Base-by-base conservation (phyloP, 2,797 vertebrate species). In the Spinus pinus region DNA sequence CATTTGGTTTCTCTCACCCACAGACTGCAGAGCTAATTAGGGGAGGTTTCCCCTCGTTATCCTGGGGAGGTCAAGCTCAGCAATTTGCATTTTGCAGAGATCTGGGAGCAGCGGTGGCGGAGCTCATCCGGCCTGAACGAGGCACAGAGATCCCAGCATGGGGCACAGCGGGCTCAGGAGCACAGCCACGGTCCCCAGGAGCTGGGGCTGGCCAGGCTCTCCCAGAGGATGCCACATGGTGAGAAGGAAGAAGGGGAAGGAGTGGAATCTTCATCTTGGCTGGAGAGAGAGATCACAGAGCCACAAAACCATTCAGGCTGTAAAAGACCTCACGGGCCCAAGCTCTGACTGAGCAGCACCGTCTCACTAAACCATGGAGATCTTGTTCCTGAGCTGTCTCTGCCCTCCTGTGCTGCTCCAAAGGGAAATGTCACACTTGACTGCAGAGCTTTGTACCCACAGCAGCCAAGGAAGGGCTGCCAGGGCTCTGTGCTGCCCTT, bases 1-100 rank as follows among this genome's bases (percentile, higher is more conserved):
- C 97, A 96, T 95, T 97, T 96, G 97, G 96, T 95, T 97, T 96
- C 95, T 74, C 93, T 97, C 96, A 94, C 96, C 95, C 95, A 70
- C 92, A 47, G 25, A 90, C 42, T 66, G 96, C 94, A 54, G 94
- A 41, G 95, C 97, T 97, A 97, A 97, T 97, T 95, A 97, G 96
- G 96, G 91, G 96, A 96, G 96, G 88, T 3, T n/a, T 86, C 91
- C 97, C 93, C 96, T 95, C 81, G 94, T 93, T 95, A 93, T 91
- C 93, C 64, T 11, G 75, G 58, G 80, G 96, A 97, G 97, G 97
- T 97, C 96, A 96, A 95, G 96, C 92, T 51, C 12, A 62, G 97
- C 96, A 96, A 97, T 96, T 91, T 96, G 97, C 95, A 71, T 95
- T 88, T 96, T 69, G 91, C 47, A 13, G 85, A 85, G 95, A 94